Evolutionary conservation across 1,140 invertebrate species (phyloP).

Genomic region (Hycleus cichorii): DNA sequence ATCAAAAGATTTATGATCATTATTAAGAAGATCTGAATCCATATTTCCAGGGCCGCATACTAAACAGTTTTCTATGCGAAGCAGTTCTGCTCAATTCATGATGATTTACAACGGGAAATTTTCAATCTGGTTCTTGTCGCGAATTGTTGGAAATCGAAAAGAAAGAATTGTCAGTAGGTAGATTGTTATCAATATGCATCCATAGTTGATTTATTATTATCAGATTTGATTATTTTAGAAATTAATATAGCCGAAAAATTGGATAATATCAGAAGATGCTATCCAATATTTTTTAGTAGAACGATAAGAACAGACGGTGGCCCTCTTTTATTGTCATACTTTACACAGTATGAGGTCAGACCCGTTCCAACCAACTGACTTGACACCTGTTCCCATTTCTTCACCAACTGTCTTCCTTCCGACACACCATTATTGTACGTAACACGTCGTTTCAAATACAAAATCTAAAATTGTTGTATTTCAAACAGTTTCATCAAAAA

Average conservation of each 20-base stretch:
- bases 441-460: too few species aligned
- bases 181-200: too few species aligned
- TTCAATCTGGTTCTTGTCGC: constrained; percentile 4
- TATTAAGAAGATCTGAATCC: constrained; percentile 14
- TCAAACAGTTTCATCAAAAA: too few species aligned
- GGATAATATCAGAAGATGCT: too few species aligned
- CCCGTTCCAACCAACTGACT: constrained; percentile 12
- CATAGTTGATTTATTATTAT: too few species aligned
- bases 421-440: too few species aligned
- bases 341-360: constrained; percentile 4
- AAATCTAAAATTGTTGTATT: too few species aligned
- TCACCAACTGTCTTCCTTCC: constrained; percentile 10
- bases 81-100: background rate
- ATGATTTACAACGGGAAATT: constrained; percentile 10
- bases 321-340: background rate
- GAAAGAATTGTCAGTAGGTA: too few species aligned
- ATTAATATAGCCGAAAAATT: too few species aligned
- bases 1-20: constrained; percentile 12
- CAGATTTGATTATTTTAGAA: too few species aligned
- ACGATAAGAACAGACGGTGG: constrained; percentile 4
- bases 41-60: constrained; percentile 12
- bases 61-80: constrained; percentile 12
- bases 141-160: background rate
- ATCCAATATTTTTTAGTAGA: too few species aligned
- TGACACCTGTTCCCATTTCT: constrained; percentile 9